Evolutionary conservation across 2,888 invertebrate genomes (phyloP).

Genomic region (Trachelus iudaicus): DNA sequence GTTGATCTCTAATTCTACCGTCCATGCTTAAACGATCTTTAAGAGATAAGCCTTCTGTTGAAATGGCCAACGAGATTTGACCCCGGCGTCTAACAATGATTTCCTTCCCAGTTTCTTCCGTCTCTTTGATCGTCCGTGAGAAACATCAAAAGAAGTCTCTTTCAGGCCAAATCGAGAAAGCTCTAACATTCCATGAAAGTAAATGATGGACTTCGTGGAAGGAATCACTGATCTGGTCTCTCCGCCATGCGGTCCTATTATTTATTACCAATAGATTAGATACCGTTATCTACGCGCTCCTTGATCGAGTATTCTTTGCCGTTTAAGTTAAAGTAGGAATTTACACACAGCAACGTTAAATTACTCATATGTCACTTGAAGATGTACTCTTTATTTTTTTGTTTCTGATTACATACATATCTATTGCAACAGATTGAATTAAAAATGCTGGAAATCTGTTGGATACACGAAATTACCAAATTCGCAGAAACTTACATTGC

Average conservation of each 20-base stretch:
- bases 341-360: not conserved
- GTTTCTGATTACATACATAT: not conserved
- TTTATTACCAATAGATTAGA: not conserved
- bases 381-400: not conserved
- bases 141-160: not conserved
- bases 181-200: not conserved
- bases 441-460: not conserved
- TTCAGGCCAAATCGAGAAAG: not conserved
- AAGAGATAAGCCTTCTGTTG: not conserved
- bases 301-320: not conserved
- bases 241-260: not conserved
- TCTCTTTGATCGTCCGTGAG: not conserved
- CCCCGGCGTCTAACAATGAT: not conserved
- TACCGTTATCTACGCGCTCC: not conserved
- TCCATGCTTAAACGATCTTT: not conserved
- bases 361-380: not conserved
- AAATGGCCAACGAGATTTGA: not conserved
- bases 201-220: not conserved
- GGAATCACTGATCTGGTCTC: not conserved
- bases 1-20: not conserved
- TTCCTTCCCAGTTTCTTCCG: not conserved
- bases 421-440: not conserved
- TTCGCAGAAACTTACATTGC: too few species aligned
- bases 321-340: not conserved
- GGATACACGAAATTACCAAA: too few species aligned